phyloP scores from a whole-genome alignment of 1,140 invertebrate genomes.

The Phocides pigmalion region DNA sequence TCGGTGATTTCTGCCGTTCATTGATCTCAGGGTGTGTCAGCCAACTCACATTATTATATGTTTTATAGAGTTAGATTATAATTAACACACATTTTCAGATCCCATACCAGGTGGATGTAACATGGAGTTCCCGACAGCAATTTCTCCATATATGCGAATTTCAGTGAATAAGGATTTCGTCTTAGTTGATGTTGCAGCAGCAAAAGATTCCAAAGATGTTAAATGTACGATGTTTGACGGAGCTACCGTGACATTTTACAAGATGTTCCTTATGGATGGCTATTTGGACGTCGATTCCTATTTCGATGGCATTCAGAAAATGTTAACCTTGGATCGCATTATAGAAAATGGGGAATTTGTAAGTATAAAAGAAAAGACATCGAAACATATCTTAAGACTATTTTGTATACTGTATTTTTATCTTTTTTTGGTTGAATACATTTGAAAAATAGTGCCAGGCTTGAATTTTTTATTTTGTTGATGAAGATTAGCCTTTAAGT shows the following conservation, averaged over 20 bases:
- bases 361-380: constrained; percentile 40
- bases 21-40: too few species aligned
- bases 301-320: constrained; percentile 85
- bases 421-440: too few species aligned
- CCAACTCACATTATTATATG: too few species aligned
- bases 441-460: too few species aligned
- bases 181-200: constrained; percentile 85
- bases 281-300: constrained; percentile 85
- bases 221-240: constrained; percentile 61
- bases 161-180: constrained; percentile 81
- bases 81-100: constrained; percentile 76
- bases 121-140: constrained; percentile 87
- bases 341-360: constrained; percentile 85
- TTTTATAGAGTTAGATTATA: too few species aligned
- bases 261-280: constrained; percentile 85
- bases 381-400: too few species aligned
- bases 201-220: constrained; percentile 66
- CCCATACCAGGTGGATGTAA: constrained; percentile 92
- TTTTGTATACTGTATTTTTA: too few species aligned
- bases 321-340: constrained; percentile 86
- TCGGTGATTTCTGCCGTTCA: too few species aligned
- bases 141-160: constrained; percentile 87
- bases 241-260: constrained; percentile 85
- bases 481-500: too few species aligned
- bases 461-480: too few species aligned